Conservation (phyloP, 2,888 invertebrate genomes). For the Hydriomena furcata region DNA sequence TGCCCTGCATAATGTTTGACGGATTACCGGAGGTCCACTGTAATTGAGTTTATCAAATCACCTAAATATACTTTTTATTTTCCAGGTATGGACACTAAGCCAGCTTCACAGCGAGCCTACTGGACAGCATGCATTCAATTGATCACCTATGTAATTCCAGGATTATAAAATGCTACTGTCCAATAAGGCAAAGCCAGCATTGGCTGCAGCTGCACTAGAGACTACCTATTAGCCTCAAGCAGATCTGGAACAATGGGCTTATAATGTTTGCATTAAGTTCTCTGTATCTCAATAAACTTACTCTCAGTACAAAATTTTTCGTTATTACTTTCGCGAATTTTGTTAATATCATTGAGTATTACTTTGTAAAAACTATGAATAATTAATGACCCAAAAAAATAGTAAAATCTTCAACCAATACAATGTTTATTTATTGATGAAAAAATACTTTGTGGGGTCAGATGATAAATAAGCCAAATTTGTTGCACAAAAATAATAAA, state of each 20-base stretch:
- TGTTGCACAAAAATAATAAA: too few species aligned
- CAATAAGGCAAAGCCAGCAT: not conserved
- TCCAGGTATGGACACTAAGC: slow-evolving; percentile 80
- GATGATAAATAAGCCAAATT: too few species aligned
- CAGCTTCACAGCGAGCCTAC: not conserved
- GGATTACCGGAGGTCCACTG: too few species aligned
- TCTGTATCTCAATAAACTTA: slow-evolving; percentile 70
- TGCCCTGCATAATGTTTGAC: too few species aligned
- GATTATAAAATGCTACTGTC: slow-evolving; percentile 3
- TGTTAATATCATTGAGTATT: slow-evolving; percentile 46
- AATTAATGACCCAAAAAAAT: slow-evolving; percentile 52
- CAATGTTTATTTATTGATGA: slow-evolving; percentile 54
- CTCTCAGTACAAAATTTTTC: slow-evolving; percentile 61
- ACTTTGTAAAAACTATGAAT: slow-evolving; percentile 48
- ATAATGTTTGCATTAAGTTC: slow-evolving; percentile 68
- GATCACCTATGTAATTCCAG: not conserved
- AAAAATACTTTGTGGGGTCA: not conserved
- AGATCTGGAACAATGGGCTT: slow-evolving; percentile 50
- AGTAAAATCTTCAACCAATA: slow-evolving; percentile 55
- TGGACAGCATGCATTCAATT: slow-evolving; percentile 3
- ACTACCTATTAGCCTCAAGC: slow-evolving; percentile 27
- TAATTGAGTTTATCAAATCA: too few species aligned
- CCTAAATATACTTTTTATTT: slow-evolving; percentile 35
- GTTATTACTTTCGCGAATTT: slow-evolving; percentile 63
- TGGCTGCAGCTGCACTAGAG: slow-evolving; percentile 5